Base-by-base conservation (phyloP, 1,140 invertebrate genomes). In the Hesperophylax magnus region DNA sequence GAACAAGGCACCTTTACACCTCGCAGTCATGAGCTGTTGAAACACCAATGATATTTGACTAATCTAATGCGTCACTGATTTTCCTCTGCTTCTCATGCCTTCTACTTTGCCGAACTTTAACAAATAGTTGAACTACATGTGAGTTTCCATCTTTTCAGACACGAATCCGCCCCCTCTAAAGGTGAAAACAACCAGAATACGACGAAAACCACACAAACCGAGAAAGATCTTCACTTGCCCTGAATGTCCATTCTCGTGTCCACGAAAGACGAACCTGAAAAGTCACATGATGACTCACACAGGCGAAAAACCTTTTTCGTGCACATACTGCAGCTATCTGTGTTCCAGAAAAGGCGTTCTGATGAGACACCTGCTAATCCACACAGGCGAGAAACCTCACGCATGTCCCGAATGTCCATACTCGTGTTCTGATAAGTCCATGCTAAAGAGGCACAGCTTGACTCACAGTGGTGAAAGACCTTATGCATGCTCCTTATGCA, bases 231-330 rank as follows among this genome's bases (percentile, higher is more conserved):
- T 61, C 58, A 22, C 56, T 0, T 58, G 56, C 11, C 20, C 56
- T 8, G 58, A 61, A 4, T 61, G 58, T 24, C 2, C 8, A 3
- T 61, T 20, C 58, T 14, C 11, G 18, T 61, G 58, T 15, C 24
- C 58, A 7, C 3, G 58, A 18, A 61, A 61, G 7, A 14, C 18
- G 2, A 20, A 61, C 18, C 18, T 75, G 52, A 56, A 47, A n/a
- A 27, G 34, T 2, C 72, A 75, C 20, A 53, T 75, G 52, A 39
- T 75, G 31, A 52, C 47, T 11, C 72, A 75, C 72, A 75, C 71
- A 11, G 71, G 71, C 7, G 71, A 74, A 54, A 39, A 53, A n/a
- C 71, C 71, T 3, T 74, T 74, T 52, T 39, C 17, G 3, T 74
- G 71, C 17, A 53, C 31, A 18, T 24, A 74, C 15, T 74, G 71